Conservation (phyloP, 2,888 invertebrate genomes). For the Temnothorax ravouxi region DNA sequence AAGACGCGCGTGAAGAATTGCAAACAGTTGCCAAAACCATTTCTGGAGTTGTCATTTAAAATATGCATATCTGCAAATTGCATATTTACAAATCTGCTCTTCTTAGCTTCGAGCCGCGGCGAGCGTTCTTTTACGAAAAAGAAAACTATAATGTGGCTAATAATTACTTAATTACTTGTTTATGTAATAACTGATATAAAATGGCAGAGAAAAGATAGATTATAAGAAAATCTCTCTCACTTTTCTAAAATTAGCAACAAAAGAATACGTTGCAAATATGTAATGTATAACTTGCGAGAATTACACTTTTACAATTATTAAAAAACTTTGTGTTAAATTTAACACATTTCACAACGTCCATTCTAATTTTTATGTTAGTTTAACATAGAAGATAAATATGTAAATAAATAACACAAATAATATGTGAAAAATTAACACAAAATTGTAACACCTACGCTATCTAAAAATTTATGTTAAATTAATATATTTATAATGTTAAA, state of each 20-base stretch:
- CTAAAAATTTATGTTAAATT: too few relatives aligned
- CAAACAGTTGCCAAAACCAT: background rate
- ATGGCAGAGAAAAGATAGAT: background rate
- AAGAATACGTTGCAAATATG: background rate
- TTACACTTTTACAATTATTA: too few relatives aligned
- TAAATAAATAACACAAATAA: too few relatives aligned
- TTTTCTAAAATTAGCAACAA: background rate
- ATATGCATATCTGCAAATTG: background rate
- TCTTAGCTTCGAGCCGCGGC: background rate
- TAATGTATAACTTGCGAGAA: background rate
- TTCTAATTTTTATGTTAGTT: too few relatives aligned
- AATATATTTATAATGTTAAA: too few relatives aligned
- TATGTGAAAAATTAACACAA: too few relatives aligned
- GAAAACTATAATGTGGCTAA: background rate
- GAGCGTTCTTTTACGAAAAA: background rate
- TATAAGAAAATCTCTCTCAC: background rate
- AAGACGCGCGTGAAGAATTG: background rate
- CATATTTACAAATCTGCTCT: background rate
- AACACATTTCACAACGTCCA: too few relatives aligned
- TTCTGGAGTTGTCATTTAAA: background rate
- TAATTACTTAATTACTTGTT: background rate
- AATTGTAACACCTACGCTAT: too few relatives aligned
- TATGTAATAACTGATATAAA: background rate
- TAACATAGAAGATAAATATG: too few relatives aligned
- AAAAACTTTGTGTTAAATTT: too few relatives aligned